A percentile compares a stretch with the other conserved stretches of the same genome.
Evolutionary conservation across 2,113 vertebrate species (phyloP).

Genomic region (Lagopus leucura): DNA sequence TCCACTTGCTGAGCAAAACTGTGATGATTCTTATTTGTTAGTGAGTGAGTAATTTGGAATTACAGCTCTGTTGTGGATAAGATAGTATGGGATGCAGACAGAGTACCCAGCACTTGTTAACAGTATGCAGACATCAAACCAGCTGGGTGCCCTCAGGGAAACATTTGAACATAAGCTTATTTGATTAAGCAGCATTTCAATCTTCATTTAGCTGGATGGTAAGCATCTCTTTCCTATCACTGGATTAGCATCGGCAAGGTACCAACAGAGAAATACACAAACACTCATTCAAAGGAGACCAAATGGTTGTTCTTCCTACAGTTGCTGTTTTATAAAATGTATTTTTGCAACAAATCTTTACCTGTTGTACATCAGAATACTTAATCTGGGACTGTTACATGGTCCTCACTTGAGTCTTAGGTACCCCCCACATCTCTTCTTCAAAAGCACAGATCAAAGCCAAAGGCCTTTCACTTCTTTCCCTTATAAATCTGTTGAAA

Average conservation of each 20-base stretch:
- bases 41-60: not conserved
- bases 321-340: not conserved
- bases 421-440: not conserved
- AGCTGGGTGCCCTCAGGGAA: not conserved
- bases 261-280: not conserved
- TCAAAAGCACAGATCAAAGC: not conserved
- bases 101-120: not conserved
- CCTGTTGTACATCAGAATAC: not conserved
- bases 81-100: not conserved
- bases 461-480: not conserved
- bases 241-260: not conserved
- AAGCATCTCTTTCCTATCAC: constrained; percentile 26
- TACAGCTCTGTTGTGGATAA: not conserved
- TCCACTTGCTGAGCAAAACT: not conserved
- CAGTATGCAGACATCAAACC: constrained; percentile 12
- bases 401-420: not conserved
- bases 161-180: constrained; percentile 13
- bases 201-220: constrained; percentile 22
- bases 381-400: not conserved
- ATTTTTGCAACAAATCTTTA: not conserved
- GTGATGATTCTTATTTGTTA: not conserved
- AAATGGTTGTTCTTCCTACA: not conserved
- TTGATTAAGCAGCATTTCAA: constrained; percentile 29
- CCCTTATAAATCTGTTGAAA: not conserved
- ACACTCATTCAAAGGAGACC: not conserved